Base-by-base conservation (phyloP, 2,888 invertebrate genomes). In the Melolontha melolontha region DNA sequence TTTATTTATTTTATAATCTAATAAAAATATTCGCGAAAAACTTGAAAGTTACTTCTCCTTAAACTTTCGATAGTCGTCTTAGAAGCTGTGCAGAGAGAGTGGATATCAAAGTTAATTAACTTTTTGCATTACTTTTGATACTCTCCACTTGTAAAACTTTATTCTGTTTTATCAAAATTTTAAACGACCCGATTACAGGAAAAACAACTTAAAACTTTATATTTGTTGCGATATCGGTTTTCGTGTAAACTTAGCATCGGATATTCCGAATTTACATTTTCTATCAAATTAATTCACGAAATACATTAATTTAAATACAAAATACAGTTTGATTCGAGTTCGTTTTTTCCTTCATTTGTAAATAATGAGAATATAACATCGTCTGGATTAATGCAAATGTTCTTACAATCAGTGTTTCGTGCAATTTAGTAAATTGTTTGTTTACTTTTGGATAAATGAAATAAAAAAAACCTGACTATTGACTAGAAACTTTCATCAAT, bases 71-170 rank as follows among this genome's bases (percentile, higher is more conserved):
- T 57, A 57, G 57, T 59, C 40, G 59, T 50, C 55, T 51, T 47
- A 47, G 44, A 39, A 34, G 44, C 10, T 16, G 57, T 39, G 47
- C n/a, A n/a, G 57, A 51, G 49, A 44, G 42, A 40, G 22, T 22
- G 17, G 51, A 62, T 66, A 59, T 66, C 51, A 49, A 55, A 68
- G 55, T 68, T 63, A 68, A 68, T 68, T 68, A 68, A 68, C 63
- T 68, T 55, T 64, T 49, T 55, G 63, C 64, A 68, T 29, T 64
- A 68, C 68, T 68, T 68, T 41, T 55, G 68, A 49, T 68, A 41
- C 62, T 44, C 57, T 22, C 27, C 40, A 49, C 57, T 66, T 59
- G 42, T 40, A 57, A 59, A 66, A 66, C 40, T 66, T 66, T 59
- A 66, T 57, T 57, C 52, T 16, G 54, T 54, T 47, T 66, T 63